Percentiles rank a stretch among this genome's conserved stretches.
These are phyloP conservation scores for Chlorops oryzae DNA, from an alignment of 1,140 invertebrate species.

Conservation along the genomic window DNA sequence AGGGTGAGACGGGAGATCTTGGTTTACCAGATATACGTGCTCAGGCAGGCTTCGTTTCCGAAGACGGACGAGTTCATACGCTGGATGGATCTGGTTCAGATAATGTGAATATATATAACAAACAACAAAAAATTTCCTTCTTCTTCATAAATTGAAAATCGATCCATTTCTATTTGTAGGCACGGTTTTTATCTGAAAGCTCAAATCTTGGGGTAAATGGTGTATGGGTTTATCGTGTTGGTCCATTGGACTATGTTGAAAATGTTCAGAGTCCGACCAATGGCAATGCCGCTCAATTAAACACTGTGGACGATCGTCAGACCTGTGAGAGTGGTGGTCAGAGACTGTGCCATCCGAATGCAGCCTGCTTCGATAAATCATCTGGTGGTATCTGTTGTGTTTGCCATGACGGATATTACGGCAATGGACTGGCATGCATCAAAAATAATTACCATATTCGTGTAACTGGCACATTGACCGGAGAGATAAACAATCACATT, in stretches of 20 bases:
- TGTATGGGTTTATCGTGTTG: slow-evolving; percentile 77
- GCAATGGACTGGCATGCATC: slow-evolving; percentile 86
- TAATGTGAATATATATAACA: slow-evolving; percentile 57
- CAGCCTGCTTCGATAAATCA: slow-evolving; percentile 73
- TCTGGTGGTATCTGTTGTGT: slow-evolving; percentile 84
- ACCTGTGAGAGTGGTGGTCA: slow-evolving; percentile 55
- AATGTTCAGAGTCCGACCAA: slow-evolving; percentile 65
- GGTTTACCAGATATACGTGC: slow-evolving; percentile 78
- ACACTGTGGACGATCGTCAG: slow-evolving; percentile 37
- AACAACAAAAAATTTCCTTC: not conserved
- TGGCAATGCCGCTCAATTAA: slow-evolving; percentile 47
- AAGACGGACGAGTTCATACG: slow-evolving; percentile 64
- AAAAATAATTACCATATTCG: slow-evolving; percentile 73
- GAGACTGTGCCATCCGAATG: slow-evolving; percentile 72
- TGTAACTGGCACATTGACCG: slow-evolving; percentile 77
- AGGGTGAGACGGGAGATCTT: slow-evolving; percentile 60
- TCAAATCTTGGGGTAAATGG: slow-evolving; percentile 78
- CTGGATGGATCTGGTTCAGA: slow-evolving; percentile 82
- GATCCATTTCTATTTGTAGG: slow-evolving; percentile 45
- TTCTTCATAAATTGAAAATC: not conserved
- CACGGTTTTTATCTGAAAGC: slow-evolving; percentile 55
- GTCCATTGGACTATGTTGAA: slow-evolving; percentile 54
- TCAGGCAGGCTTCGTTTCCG: slow-evolving; percentile 84
- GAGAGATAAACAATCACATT: slow-evolving; percentile 68
- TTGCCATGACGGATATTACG: slow-evolving; percentile 74